phyloP scores from a whole-genome alignment of 2,888 invertebrate genomes.

The Dasysyrphus tricinctus region DNA sequence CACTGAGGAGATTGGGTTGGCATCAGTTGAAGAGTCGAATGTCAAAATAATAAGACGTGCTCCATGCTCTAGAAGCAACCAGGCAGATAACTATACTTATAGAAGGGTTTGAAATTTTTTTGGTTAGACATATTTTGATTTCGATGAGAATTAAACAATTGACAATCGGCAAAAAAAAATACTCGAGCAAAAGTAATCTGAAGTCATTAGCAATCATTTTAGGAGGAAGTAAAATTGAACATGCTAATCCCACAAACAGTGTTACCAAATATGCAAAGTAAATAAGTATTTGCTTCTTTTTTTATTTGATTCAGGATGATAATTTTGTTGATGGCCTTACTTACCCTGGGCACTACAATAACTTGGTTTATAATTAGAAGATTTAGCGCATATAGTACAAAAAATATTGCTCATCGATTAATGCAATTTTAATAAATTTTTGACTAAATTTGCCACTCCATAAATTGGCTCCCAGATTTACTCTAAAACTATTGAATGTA shows the following conservation, averaged over 20 bases:
- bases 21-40: constrained; percentile 30
- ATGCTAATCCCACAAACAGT: background rate
- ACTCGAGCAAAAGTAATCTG: background rate
- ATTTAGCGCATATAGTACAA: no score
- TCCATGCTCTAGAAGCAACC: background rate
- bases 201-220: background rate
- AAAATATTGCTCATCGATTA: no score
- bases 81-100: background rate
- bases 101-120: background rate
- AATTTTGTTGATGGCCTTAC: no score
- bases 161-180: background rate
- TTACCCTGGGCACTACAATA: no score
- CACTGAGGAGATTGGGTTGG: constrained; percentile 13
- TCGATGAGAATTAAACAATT: background rate
- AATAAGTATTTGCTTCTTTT: background rate
- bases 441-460: no score
- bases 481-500: no score
- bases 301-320: no score
- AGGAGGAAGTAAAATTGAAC: background rate
- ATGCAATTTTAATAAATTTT: no score
- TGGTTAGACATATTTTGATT: background rate
- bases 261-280: background rate
- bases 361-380: no score
- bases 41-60: constrained; percentile 54
- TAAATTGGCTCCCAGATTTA: no score